Evolutionary conservation across 2,888 invertebrate genomes (phyloP), one percentile per base, ranked within the genome.

Genomic region (Catocala sponsa): DNA sequence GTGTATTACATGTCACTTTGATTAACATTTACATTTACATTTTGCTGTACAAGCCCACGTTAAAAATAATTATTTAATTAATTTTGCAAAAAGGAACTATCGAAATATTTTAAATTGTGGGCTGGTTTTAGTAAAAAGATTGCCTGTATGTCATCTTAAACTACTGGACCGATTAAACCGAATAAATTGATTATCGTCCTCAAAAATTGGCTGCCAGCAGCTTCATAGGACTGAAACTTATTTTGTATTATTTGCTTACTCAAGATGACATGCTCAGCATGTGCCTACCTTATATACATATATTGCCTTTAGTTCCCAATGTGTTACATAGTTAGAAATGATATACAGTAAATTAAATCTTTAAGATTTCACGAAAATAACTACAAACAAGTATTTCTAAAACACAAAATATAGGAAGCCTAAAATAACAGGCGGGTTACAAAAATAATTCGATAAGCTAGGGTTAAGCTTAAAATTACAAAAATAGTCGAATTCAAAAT

Each of bases 401-500:
- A 7, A 57, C 41, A 58, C 38, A 55, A 65, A 64, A 48, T 32
- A 48, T 56, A 59, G 43, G 12, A 72, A 74, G 64, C 65, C 48
- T 56, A 46, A 63, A 55, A 2, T 44, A 51, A 57, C 25, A 38
- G 41, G 58, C 47, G 51, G 41, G 12, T 65, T 55, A 55, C 57
- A 10, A 65, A 63, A 62, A 50, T 52, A 63, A 59, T 62, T 12
- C 13, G 59, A 63, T 65, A 80, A 84, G 81, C 80, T 81, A 79
- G 69, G 61, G 58, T 70, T 74, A 80, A 79, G 80, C 81, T 77
- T 79, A 76, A 69, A 68, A 73, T 76, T 91, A 89, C 72, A 90
- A 89, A 91, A 91, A 90, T 91, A 91, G 85, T 86, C 75, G 84
- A 88, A 88, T 84, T 87, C 61, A 81, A 79, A 84, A 87, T 89